Base-by-base conservation (phyloP, 2,113 vertebrate species). In the Syrmaticus mikado region DNA sequence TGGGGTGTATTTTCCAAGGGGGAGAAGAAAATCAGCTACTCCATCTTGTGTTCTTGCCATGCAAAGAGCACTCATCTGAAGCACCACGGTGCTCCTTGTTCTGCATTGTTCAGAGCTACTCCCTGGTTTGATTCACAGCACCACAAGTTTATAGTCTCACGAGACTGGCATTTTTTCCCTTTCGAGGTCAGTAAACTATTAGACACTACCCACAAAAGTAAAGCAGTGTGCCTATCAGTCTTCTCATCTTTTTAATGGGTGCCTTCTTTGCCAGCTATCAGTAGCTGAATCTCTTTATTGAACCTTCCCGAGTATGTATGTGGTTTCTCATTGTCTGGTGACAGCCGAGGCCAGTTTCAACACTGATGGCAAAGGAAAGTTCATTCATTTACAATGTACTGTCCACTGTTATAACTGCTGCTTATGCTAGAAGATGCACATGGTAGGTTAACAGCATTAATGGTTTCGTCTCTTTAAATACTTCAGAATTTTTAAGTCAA, bases 171-270 rank as follows among this genome's bases (percentile, higher is more conserved):
- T 87, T 95, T 93, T 91, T 80, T 57, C 62, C 60, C 71, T 82
- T 92, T 86, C 62, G 85, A 93, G 76, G 52, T 91, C 87, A 94
- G 67, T 93, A 81, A 95, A 53, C 50, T 94, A 43, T 90, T 90
- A 58, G 38, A 30, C 32, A 75, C 58, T 87, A 61, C 77, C 64
- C 68, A 27, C 67, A 61, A 53, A 40, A 87, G 40, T 92, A 70
- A 80, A 93, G 77, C 27, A 79, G 15, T 0, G 1, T 17, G 19
- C 30, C 92, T 52, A 79, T 87, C 64, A 13, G 81, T 82, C 68
- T 74, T 94, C 88, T 77, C 5, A 40, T 87, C 75, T 95, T 50
- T 73, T 75, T 83, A 81, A 76, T 78, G 57, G 22, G 8, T 85
- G 46, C 55, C 36, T 78, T 76, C 9, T 34, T 92, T 90, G 64